Evolutionary conservation across 2,888 invertebrate genomes (phyloP).

Genomic region (Neocrepidodera transversa): DNA sequence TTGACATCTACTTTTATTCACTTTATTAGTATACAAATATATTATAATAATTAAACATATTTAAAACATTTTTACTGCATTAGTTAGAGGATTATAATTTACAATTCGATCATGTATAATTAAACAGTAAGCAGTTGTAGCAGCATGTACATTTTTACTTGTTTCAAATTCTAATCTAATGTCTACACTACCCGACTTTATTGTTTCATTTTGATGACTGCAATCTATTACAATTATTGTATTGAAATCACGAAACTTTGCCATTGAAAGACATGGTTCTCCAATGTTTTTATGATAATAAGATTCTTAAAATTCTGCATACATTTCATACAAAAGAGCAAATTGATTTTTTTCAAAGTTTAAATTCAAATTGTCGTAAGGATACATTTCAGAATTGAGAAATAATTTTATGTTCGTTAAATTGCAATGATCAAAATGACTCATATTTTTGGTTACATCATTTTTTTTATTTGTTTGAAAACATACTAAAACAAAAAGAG

Average conservation of each 20-base stretch:
- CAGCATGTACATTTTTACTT: not conserved
- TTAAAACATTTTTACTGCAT: too few species aligned
- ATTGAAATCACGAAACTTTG: not conserved
- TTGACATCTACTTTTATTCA: too few species aligned
- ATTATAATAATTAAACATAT: too few species aligned
- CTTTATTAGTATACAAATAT: too few species aligned
- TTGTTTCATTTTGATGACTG: not conserved
- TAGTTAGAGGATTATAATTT: too few species aligned
- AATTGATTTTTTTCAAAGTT: constrained; percentile 17
- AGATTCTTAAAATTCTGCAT: constrained; percentile 25
- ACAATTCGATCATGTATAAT: not conserved
- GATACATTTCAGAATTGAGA: constrained; percentile 23
- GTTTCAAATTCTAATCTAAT: constrained; percentile 2
- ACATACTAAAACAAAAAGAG: constrained; percentile 20
- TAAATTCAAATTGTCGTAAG: constrained; percentile 8
- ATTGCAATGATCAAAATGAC: constrained; percentile 25
- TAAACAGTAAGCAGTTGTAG: not conserved
- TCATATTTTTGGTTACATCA: constrained; percentile 11
- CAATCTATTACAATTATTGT: not conserved
- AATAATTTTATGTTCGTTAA: constrained; percentile 25
- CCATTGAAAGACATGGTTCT: not conserved
- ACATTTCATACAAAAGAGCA: constrained; percentile 33
- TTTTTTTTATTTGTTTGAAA: constrained; percentile 14
- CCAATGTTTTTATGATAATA: constrained; percentile 11
- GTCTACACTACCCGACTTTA: not conserved